Conservation (phyloP, 2,888 invertebrate species). For the Ellobium chinense region DNA sequence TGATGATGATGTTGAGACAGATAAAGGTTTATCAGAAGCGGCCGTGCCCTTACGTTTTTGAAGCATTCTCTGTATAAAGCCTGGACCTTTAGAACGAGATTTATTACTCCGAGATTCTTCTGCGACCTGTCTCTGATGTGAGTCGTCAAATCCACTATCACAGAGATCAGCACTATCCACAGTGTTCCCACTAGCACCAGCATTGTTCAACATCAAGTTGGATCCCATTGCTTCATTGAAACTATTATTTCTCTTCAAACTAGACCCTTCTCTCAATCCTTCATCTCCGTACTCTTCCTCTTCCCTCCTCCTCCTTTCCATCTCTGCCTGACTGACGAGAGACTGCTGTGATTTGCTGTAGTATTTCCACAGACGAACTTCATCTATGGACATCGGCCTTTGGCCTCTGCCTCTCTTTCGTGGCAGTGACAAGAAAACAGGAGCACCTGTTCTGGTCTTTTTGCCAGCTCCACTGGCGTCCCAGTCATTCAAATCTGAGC, state of each 20-base stretch:
- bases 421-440: constrained; percentile 30
- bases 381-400: constrained; percentile 57
- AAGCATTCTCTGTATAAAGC: constrained; percentile 66
- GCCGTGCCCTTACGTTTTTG: constrained; percentile 61
- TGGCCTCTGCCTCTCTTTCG: neutral
- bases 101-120: constrained; percentile 5
- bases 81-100: constrained; percentile 55
- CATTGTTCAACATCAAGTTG: neutral
- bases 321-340: constrained; percentile 40
- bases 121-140: neutral
- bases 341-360: constrained; percentile 47
- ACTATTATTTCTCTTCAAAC: constrained; percentile 41
- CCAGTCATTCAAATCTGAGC: constrained; percentile 17
- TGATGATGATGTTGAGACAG: constrained; percentile 7
- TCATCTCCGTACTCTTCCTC: neutral
- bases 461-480: neutral
- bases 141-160: constrained; percentile 27
- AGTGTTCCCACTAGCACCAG: neutral
- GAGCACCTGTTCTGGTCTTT: neutral
- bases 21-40: constrained; percentile 34
- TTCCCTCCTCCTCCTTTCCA: constrained; percentile 14
- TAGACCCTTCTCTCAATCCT: constrained; percentile 5
- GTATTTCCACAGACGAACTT: constrained; percentile 47
- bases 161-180: neutral
- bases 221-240: constrained; percentile 43